Evolutionary conservation across 2,888 invertebrate genomes (phyloP).

Genomic region (Steinernema hermaphroditum): DNA sequence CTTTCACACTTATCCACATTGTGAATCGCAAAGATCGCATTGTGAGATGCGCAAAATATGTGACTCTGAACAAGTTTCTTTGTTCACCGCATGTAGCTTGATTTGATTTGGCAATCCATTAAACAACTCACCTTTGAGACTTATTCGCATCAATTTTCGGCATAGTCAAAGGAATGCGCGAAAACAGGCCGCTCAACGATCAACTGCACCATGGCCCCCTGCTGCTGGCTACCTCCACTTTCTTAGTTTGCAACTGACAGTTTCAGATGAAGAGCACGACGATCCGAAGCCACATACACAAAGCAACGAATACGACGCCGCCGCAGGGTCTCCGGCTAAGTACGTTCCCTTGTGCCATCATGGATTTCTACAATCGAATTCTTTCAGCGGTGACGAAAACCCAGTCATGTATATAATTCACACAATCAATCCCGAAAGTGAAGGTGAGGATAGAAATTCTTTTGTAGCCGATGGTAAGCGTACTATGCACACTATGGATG

Average conservation of each 20-base stretch:
- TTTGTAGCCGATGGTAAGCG: slow-evolving; percentile 3
- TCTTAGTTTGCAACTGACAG: not conserved
- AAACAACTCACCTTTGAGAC: not conserved
- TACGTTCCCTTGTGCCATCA: not conserved
- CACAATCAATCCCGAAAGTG: slow-evolving; percentile 40
- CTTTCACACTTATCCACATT: too few species aligned
- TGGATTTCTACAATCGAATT: not conserved
- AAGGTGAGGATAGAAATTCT: slow-evolving; percentile 12
- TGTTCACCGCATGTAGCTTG: not conserved
- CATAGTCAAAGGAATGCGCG: not conserved
- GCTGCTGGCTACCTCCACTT: not conserved
- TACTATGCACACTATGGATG: too few species aligned
- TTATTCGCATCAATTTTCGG: not conserved
- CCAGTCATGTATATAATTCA: slow-evolving; percentile 60
- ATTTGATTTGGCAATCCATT: not conserved
- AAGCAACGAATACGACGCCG: slow-evolving; percentile 16
- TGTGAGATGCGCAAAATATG: slow-evolving; percentile 7
- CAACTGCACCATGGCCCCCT: not conserved
- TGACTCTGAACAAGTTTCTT: not conserved
- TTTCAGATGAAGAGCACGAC: slow-evolving; percentile 28
- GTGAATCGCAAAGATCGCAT: too few species aligned
- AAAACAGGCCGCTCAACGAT: not conserved
- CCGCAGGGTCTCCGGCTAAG: not conserved
- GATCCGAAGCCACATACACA: slow-evolving; percentile 27
- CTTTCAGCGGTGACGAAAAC: slow-evolving; percentile 36